Conservation (phyloP, 1,140 invertebrate species). For the Drosophila kurseongensis region DNA sequence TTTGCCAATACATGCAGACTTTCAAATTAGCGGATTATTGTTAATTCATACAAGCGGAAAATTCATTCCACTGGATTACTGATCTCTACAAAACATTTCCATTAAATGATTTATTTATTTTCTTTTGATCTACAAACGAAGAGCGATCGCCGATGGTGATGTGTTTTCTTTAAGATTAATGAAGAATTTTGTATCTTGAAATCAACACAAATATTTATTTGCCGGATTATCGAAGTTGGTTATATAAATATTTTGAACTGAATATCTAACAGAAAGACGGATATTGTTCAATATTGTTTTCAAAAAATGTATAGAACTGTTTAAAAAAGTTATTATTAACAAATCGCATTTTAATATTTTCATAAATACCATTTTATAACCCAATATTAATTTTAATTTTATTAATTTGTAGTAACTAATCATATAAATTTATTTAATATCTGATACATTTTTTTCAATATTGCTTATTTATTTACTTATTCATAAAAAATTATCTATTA, state of each 20-base stretch:
- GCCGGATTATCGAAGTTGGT: conserved; percentile 6
- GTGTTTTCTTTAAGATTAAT: conserved; percentile 27
- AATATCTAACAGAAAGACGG: neutral
- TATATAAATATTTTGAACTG: conserved; percentile 18
- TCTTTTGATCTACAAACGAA: conserved; percentile 43
- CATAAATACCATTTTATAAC: no score
- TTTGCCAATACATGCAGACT: no score
- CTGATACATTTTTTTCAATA: neutral
- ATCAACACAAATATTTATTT: conserved; percentile 21
- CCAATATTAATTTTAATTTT: neutral
- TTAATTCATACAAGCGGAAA: neutral
- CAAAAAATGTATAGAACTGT: no score
- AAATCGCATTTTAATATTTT: no score
- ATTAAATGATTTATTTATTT: conserved; percentile 34
- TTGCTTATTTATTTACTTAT: neutral
- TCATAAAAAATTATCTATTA: no score
- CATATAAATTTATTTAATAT: neutral
- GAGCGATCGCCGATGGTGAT: conserved; percentile 8
- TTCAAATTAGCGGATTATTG: conserved; percentile 8
- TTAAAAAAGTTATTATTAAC: no score
- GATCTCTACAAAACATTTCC: conserved; percentile 12
- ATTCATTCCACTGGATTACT: conserved; percentile 1
- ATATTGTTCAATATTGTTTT: no score
- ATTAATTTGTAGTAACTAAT: neutral
- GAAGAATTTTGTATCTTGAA: conserved; percentile 10